Conservation (phyloP, 1,140 invertebrate genomes). For the Drosophila eugracilis region DNA sequence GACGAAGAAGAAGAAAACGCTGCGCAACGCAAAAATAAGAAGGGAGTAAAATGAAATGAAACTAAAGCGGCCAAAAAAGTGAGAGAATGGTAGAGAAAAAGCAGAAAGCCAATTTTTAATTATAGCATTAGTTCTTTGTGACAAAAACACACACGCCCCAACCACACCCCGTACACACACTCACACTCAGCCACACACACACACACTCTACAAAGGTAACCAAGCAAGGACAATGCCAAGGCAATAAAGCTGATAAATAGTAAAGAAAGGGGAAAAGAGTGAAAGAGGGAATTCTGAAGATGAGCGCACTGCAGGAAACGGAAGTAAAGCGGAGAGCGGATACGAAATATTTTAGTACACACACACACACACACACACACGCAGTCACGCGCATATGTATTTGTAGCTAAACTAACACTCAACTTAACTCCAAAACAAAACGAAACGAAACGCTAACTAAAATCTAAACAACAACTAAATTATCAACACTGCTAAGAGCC, state of each 20-base stretch:
- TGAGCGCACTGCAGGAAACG: slow-evolving; percentile 18
- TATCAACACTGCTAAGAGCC: slow-evolving; percentile 63
- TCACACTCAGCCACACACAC: slow-evolving; percentile 2
- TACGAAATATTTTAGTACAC: slow-evolving; percentile 59
- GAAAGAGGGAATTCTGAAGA: too few species aligned
- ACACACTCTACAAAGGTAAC: slow-evolving; percentile 15
- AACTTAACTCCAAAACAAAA: slow-evolving; percentile 33
- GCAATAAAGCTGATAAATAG: slow-evolving; percentile 27
- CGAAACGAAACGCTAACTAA: slow-evolving; percentile 24
- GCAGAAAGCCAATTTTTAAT: slow-evolving; percentile 66
- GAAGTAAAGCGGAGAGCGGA: slow-evolving; percentile 38
- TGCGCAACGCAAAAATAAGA: slow-evolving; percentile 24
- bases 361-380: slow-evolving; percentile 11
- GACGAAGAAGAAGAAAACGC: slow-evolving; percentile 31
- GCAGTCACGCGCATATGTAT: slow-evolving; percentile 21
- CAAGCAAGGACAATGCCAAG: slow-evolving; percentile 46
- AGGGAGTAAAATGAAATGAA: slow-evolving; percentile 55
- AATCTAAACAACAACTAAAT: slow-evolving; percentile 34
- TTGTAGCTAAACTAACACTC: slow-evolving; percentile 46
- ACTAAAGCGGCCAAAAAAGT: slow-evolving; percentile 76
- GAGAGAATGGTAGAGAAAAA: slow-evolving; percentile 22
- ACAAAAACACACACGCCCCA: slow-evolving; percentile 42
- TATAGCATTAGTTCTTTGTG: slow-evolving; percentile 53
- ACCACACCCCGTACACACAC: neutral
- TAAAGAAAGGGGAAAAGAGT: neutral